phyloP scores from a whole-genome alignment of 2,888 invertebrate species.

The Molorchus minor region DNA sequence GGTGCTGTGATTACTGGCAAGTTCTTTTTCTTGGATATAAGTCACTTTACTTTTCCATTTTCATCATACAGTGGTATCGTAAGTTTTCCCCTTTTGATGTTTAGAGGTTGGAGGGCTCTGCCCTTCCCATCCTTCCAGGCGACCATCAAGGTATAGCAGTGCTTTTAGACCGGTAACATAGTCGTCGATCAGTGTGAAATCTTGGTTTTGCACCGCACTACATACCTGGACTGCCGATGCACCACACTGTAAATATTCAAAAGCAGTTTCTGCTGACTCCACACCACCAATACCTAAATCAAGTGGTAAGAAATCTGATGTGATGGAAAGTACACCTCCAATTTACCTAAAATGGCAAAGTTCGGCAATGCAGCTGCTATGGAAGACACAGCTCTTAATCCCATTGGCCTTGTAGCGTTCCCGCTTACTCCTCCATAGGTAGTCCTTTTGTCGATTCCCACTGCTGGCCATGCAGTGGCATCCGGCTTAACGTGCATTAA shows the following conservation, averaged over 20 bases:
- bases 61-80: constrained; percentile 73
- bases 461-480: constrained; percentile 90
- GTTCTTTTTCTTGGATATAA: not conserved
- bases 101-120: constrained; percentile 91
- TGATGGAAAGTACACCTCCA: not conserved
- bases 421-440: constrained; percentile 94
- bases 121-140: constrained; percentile 85
- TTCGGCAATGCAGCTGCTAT: constrained; percentile 85
- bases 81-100: constrained; percentile 94
- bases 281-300: constrained; percentile 83
- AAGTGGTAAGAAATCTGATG: not conserved
- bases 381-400: constrained; percentile 88
- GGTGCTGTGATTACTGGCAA: not conserved
- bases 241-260: constrained; percentile 95
- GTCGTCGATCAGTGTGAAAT: constrained; percentile 96
- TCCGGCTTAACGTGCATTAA: constrained; percentile 87
- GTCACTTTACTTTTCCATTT: constrained; percentile 50
- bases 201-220: constrained; percentile 98
- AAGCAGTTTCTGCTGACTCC: constrained; percentile 93
- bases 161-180: constrained; percentile 90
- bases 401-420: constrained; percentile 95
- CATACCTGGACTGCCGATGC: constrained; percentile 93
- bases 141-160: constrained; percentile 80
- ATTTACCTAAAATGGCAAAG: constrained; percentile 86
- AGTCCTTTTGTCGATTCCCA: constrained; percentile 82